phyloP scores from a whole-genome alignment of 2,888 invertebrate species.

The Cordilura impudica region DNA sequence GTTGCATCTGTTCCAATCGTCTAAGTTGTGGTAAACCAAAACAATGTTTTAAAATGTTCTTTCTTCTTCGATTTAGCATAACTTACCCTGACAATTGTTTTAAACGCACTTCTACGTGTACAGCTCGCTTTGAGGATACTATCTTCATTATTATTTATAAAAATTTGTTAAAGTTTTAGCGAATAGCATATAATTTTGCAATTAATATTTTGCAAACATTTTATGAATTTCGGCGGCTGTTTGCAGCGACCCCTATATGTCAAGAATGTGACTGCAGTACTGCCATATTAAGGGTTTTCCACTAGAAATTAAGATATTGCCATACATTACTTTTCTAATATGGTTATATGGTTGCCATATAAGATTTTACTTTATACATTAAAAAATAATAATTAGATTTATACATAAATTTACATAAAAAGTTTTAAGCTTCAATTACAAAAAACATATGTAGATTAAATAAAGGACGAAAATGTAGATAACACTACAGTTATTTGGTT shows the following conservation, averaged over 20 bases:
- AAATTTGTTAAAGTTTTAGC: background rate
- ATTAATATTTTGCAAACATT: slow-evolving; percentile 15
- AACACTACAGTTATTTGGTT: no score
- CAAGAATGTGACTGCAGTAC: background rate
- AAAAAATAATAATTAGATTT: no score
- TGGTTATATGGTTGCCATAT: no score
- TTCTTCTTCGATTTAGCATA: background rate
- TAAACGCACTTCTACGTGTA: slow-evolving; percentile 71
- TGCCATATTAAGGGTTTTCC: background rate
- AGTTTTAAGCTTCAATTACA: no score
- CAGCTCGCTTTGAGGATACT: slow-evolving; percentile 62
- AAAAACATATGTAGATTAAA: no score
- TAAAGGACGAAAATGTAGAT: no score
- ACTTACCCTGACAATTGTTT: slow-evolving; percentile 66
- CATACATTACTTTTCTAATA: no score
- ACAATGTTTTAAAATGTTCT: background rate
- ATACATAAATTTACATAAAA: no score
- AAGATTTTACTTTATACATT: no score
- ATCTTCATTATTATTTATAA: slow-evolving; percentile 64
- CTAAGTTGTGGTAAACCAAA: background rate
- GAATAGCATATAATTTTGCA: background rate
- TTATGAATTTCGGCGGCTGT: slow-evolving; percentile 19
- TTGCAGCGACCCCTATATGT: slow-evolving; percentile 11
- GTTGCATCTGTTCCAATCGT: slow-evolving; percentile 63
- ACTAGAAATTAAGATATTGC: no score